These are phyloP conservation scores for Eidolon helvum DNA, from an alignment of 2,113 vertebrate genomes.

Conservation along the genomic window DNA sequence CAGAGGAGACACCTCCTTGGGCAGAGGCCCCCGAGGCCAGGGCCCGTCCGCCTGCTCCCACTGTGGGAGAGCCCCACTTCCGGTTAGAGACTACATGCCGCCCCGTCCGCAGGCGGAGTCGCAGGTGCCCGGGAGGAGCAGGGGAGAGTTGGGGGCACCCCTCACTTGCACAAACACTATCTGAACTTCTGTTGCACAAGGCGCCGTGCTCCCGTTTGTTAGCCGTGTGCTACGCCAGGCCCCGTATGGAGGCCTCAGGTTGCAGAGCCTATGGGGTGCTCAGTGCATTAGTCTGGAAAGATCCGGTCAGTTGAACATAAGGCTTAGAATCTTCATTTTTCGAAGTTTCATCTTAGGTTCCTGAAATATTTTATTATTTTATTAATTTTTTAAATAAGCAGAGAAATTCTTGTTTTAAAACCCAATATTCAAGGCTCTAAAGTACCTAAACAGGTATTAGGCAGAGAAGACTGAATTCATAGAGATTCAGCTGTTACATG, in stretches of 20 bases:
- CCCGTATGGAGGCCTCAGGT: background rate
- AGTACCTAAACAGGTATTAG: background rate
- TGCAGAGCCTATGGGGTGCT: background rate
- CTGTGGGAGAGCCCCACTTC: background rate
- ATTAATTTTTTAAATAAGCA: background rate
- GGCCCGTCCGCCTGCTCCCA: background rate
- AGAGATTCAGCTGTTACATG: background rate
- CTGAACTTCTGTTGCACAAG: background rate
- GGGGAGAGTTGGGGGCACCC: background rate
- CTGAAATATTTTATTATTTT: background rate
- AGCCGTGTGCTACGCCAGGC: accelerated
- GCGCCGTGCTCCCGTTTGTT: background rate
- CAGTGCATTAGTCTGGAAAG: background rate
- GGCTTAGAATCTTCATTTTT: background rate
- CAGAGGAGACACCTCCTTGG: background rate
- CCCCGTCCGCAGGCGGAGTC: background rate
- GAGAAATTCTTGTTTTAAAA: background rate
- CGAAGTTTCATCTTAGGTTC: background rate
- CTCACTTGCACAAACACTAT: background rate
- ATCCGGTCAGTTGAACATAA: background rate
- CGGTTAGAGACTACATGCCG: background rate
- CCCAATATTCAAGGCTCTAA: background rate
- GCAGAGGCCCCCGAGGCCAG: background rate
- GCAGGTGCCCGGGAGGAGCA: background rate
- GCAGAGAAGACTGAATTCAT: background rate